Base-by-base conservation (phyloP, 2,888 invertebrate genomes). In the Notodonta ziczac region DNA sequence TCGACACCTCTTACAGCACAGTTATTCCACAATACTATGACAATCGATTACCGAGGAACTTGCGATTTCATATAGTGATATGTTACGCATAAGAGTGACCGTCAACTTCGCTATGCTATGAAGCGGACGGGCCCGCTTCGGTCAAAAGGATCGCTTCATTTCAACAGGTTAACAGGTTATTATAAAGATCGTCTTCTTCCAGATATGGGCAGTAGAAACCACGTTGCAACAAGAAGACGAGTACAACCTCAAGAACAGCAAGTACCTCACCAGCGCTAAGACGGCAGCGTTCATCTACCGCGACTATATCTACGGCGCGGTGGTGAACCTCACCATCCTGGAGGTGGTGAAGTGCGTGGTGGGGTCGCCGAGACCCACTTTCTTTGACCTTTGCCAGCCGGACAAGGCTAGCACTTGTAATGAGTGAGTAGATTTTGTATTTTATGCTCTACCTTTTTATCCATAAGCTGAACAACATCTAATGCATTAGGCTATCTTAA, bases 291-390 rank as follows among this genome's bases (percentile, higher is more conserved):
- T 85, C 46, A 93, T 95, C 87, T 96, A 94, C 81, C 90, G 95
- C 40, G 95, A 96, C 80, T 96, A 95, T 73, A 85, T 95, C 7
- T 94, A 96, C 63, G 96, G 96, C 0, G 85, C 95, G 0, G 86
- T 94, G 42, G 93, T 96, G 65, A 95, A 96, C 59, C 84, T 96
- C 46, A 90, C 96, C 51, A 84, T 96, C 10, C 91, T 95, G 16
- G 95, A 96, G 80, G 89, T 95, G 35, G 91, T 94, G 48, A 97
- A 97, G 84, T 94, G 95, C 14, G 86, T 96, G 14, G 94, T 96
- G 5, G 96, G 96, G 0, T 96, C 96, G 57, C 96, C 96, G 0
- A 93, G 97, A 63, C 97, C 97, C 0, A 97, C 96, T 69, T 97
- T 97, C 88, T 94, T 97, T 62, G 96, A 96, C 73, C 94, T 96